Conservation (phyloP, 2,888 invertebrate genomes). For the Julus scandinavius region DNA sequence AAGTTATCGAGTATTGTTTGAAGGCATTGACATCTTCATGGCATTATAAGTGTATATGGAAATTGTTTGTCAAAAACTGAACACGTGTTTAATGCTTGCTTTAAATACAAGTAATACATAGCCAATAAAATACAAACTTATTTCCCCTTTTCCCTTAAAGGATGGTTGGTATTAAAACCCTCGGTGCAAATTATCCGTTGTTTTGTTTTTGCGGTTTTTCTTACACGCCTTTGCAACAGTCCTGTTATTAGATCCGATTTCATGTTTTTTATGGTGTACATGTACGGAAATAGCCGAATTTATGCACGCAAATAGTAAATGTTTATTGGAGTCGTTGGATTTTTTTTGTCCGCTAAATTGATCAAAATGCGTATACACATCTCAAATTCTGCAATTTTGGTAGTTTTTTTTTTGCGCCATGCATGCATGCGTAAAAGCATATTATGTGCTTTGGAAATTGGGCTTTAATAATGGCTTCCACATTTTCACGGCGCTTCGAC, state of each 20-base stretch:
- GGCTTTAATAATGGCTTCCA: slow-evolving; percentile 41
- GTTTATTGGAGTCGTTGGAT: slow-evolving; percentile 14
- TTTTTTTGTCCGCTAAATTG: not conserved
- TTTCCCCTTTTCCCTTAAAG: not conserved
- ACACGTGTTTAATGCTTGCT: too few relatives aligned
- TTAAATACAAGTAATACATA: not conserved
- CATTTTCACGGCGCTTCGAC: slow-evolving; percentile 43
- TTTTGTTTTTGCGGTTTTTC: not conserved
- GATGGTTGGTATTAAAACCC: not conserved
- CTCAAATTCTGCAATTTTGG: not conserved
- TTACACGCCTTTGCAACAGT: slow-evolving; percentile 28
- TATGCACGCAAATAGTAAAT: slow-evolving; percentile 6
- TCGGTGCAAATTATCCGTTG: not conserved
- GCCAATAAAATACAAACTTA: not conserved
- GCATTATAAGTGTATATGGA: too few relatives aligned
- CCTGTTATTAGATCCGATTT: not conserved
- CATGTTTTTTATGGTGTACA: not conserved
- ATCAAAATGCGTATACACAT: not conserved
- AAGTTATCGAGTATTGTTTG: too few relatives aligned
- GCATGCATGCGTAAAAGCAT: slow-evolving; percentile 38
- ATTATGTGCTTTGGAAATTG: slow-evolving; percentile 43
- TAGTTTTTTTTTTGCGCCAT: not conserved
- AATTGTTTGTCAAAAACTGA: too few relatives aligned
- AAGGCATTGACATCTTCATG: too few relatives aligned
- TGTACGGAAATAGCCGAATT: not conserved